These are phyloP conservation scores for Leptinotarsa lineolata DNA, from an alignment of 1,140 invertebrate species.

Conservation along the genomic window DNA sequence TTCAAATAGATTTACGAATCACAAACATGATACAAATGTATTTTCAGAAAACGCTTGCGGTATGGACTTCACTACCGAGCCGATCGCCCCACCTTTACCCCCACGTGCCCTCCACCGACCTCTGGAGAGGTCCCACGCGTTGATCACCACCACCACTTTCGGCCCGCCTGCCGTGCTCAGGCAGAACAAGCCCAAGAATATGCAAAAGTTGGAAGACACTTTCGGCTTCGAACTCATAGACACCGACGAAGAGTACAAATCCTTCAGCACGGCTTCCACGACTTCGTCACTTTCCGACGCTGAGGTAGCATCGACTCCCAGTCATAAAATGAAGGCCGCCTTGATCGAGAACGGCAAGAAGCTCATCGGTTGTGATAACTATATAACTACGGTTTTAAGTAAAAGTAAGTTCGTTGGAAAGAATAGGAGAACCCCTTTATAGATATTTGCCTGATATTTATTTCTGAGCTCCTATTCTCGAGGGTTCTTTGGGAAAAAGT, in stretches of 20 bases:
- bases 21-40: background rate
- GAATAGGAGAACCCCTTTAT: too few relatives aligned
- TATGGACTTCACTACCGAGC: constrained; percentile 47
- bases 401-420: constrained; percentile 57
- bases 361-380: constrained; percentile 70
- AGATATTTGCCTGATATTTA: too few relatives aligned
- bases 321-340: constrained; percentile 59
- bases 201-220: constrained; percentile 69
- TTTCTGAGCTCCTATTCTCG: too few relatives aligned
- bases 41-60: constrained; percentile 55
- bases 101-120: constrained; percentile 63
- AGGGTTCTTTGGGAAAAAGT: too few relatives aligned
- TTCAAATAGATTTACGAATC: too few relatives aligned
- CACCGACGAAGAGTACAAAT: constrained; percentile 64
- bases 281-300: constrained; percentile 33
- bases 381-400: constrained; percentile 64
- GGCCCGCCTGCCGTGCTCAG: constrained; percentile 57
- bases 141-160: constrained; percentile 57
- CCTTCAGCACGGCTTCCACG: constrained; percentile 29
- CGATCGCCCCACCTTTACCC: constrained; percentile 60
- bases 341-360: constrained; percentile 61
- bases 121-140: constrained; percentile 65
- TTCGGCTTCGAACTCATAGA: constrained; percentile 80
- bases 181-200: constrained; percentile 64
- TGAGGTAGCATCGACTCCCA: constrained; percentile 54